phyloP scores from a whole-genome alignment of 2,113 vertebrate genomes.

The Gallinago media region DNA sequence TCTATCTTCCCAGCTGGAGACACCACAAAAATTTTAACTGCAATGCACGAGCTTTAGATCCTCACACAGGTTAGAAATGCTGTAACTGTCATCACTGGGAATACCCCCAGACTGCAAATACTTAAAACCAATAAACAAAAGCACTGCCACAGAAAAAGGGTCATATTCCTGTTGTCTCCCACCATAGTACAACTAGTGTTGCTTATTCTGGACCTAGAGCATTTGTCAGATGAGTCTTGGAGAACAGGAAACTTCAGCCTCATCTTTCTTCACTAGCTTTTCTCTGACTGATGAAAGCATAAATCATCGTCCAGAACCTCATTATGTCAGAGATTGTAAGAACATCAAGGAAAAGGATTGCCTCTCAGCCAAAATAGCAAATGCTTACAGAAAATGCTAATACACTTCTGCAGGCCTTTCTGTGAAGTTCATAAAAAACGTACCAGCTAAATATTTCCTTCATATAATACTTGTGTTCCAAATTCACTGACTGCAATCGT shows the following conservation, averaged over 20 bases:
- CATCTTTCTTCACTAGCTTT: background rate
- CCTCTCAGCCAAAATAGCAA: background rate
- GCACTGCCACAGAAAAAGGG: background rate
- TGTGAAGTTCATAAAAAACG: background rate
- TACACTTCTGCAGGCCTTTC: background rate
- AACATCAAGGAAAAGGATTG: background rate
- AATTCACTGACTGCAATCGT: background rate
- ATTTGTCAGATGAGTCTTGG: background rate
- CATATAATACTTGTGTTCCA: background rate
- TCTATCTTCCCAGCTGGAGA: background rate
- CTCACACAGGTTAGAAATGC: background rate
- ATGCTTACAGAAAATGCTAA: background rate
- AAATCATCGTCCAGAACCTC: background rate
- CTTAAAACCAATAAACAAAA: background rate
- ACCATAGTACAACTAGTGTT: accelerated
- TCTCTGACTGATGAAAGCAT: background rate
- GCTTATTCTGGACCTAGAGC: background rate
- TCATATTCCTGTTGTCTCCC: background rate
- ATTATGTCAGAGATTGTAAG: background rate
- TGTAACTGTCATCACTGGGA: background rate
- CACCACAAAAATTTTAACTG: background rate
- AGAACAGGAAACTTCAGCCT: background rate
- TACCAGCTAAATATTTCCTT: background rate
- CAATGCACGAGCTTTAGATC: background rate
- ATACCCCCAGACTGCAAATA: background rate